Conservation (phyloP, 2,888 invertebrate genomes). For the Tipula unca region DNA sequence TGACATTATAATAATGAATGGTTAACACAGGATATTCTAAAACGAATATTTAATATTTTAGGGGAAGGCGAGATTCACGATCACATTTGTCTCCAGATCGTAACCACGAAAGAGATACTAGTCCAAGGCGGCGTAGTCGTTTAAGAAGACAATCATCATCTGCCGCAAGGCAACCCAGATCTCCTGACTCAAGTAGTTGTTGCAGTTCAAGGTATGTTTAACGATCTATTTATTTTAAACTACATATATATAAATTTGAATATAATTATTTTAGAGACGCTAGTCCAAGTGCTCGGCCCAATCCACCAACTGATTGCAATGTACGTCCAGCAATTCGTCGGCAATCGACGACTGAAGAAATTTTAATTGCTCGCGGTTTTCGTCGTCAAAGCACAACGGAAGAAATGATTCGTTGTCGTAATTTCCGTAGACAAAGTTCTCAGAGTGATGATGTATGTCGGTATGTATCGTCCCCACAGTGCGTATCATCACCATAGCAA, state of each 20-base stretch:
- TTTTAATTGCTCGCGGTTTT: conserved; percentile 81
- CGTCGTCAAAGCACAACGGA: conserved; percentile 84
- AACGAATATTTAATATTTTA: conserved; percentile 24
- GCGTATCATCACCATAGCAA: neutral
- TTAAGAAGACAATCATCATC: conserved; percentile 73
- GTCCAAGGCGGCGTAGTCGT: conserved; percentile 63
- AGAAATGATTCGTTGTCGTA: conserved; percentile 86
- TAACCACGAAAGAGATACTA: conserved; percentile 69
- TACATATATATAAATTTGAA: neutral
- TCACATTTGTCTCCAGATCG: conserved; percentile 74
- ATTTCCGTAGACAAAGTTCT: conserved; percentile 82
- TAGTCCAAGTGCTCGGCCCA: conserved; percentile 63
- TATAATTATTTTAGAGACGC: conserved; percentile 53
- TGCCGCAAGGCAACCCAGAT: conserved; percentile 53
- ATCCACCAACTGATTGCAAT: conserved; percentile 45
- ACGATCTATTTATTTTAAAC: neutral
- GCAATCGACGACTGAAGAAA: conserved; percentile 87
- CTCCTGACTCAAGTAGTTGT: conserved; percentile 68
- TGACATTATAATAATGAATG: no score
- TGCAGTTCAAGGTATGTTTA: conserved; percentile 47
- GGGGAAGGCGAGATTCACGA: conserved; percentile 64
- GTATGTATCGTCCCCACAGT: conserved; percentile 33
- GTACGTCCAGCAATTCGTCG: conserved; percentile 69
- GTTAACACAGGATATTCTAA: neutral
- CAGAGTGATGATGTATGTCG: conserved; percentile 75